Percentiles rank a stretch among this genome's conserved stretches.
Conservation (phyloP, 2,797 vertebrate species). For the Columba guinea region DNA sequence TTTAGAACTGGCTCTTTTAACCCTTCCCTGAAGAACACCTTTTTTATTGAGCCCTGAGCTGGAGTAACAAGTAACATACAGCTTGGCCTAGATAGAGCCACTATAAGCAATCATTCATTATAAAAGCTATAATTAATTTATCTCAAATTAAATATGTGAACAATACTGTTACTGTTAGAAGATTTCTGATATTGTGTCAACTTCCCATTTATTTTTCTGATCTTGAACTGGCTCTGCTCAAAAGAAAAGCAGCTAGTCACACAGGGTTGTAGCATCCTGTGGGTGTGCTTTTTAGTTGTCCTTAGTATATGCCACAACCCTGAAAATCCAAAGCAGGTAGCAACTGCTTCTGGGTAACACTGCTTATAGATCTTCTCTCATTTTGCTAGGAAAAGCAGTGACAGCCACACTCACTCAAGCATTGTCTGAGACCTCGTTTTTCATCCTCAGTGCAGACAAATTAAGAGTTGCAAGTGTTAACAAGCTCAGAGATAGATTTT, state of each 20-base stretch:
- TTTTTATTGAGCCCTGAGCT: background rate
- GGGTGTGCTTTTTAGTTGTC: background rate
- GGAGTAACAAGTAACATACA: background rate
- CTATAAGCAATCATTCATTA: background rate
- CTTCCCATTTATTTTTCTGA: background rate
- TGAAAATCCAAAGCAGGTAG: background rate
- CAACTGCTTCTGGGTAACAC: background rate
- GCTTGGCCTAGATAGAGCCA: background rate
- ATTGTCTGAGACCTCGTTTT: background rate
- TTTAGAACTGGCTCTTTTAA: background rate
- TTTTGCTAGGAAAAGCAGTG: background rate
- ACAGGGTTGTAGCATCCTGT: accelerated
- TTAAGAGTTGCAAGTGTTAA: background rate
- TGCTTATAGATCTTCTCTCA: background rate
- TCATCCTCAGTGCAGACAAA: background rate
- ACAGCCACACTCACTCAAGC: background rate
- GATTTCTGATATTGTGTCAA: background rate
- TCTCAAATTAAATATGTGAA: background rate
- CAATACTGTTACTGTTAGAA: background rate
- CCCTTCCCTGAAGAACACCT: accelerated
- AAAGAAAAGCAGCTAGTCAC: background rate
- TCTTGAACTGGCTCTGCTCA: background rate
- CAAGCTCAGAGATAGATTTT: background rate
- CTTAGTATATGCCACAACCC: background rate
- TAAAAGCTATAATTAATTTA: background rate